phyloP scores from a whole-genome alignment of 2,888 invertebrate genomes.

The Orthonevra nobilis region DNA sequence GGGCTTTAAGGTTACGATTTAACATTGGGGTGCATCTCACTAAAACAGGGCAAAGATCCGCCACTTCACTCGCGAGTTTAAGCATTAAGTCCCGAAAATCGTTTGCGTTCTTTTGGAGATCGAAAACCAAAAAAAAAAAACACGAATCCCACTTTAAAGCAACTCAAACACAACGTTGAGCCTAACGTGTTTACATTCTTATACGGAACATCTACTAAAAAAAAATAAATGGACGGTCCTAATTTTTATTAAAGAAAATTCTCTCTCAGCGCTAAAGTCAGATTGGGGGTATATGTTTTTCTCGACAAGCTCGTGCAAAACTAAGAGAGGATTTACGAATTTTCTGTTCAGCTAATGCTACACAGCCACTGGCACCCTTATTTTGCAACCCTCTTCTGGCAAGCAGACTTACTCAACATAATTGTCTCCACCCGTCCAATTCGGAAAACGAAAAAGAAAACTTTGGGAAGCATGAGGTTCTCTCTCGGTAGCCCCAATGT shows the following conservation, averaged over 20 bases:
- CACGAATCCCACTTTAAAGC: too few relatives aligned
- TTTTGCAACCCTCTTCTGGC: conserved; percentile 40
- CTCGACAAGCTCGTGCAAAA: not conserved
- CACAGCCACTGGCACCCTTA: too few relatives aligned
- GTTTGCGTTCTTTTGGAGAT: too few relatives aligned
- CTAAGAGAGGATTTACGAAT: conserved; percentile 34
- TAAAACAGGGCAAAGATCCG: too few relatives aligned
- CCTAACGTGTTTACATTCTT: too few relatives aligned
- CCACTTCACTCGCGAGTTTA: too few relatives aligned
- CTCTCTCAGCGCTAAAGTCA: conserved; percentile 30
- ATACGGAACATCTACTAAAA: too few relatives aligned
- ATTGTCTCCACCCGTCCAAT: conserved; percentile 46
- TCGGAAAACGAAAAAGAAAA: conserved; percentile 32
- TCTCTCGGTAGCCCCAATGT: conserved; percentile 28
- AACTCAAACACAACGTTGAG: too few relatives aligned
- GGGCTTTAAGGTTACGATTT: too few relatives aligned
- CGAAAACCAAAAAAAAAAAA: not conserved
- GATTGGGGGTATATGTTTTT: conserved; percentile 62
- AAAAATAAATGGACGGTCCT: conserved; percentile 51
- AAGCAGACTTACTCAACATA: conserved; percentile 43
- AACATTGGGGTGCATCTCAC: too few relatives aligned
- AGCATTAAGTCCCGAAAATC: too few relatives aligned
- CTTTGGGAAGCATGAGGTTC: conserved; percentile 53
- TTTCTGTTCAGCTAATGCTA: conserved; percentile 38
- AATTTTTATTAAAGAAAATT: conserved; percentile 55